Percentiles rank a stretch among this genome's conserved stretches.
Conservation (phyloP, 2,113 vertebrate species). For the Microcebus jonahi region DNA sequence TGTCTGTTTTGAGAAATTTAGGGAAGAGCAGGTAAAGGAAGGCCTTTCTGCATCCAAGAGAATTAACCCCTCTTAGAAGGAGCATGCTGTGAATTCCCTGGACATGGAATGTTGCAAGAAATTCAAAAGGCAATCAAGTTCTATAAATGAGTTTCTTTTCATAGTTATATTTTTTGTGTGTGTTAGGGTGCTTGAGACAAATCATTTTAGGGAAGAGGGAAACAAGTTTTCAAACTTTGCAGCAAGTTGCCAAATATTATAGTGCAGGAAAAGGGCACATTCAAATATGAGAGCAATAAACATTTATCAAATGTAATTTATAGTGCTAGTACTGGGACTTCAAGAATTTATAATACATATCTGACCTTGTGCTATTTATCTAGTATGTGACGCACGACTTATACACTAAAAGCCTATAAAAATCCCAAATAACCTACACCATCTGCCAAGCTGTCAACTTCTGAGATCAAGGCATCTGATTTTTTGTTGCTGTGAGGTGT, state of each 20-base stretch:
- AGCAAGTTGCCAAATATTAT: not conserved
- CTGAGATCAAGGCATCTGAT: not conserved
- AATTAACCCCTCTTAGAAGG: not conserved
- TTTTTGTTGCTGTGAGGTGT: not conserved
- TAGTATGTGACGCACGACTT: not conserved
- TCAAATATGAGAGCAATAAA: not conserved
- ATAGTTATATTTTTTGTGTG: not conserved
- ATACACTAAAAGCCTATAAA: not conserved
- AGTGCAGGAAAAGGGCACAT: not conserved
- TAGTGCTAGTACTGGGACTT: not conserved
- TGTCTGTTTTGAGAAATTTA: not conserved
- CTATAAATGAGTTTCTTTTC: not conserved
- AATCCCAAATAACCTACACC: not conserved
- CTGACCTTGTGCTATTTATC: not conserved
- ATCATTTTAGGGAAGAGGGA: not conserved
- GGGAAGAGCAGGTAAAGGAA: not conserved
- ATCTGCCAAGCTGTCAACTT: not conserved
- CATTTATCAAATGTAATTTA: not conserved
- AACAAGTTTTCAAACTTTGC: not conserved
- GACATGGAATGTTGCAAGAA: not conserved
- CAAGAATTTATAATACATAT: not conserved
- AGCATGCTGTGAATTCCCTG: not conserved
- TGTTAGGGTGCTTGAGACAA: not conserved
- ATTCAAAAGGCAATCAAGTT: not conserved
- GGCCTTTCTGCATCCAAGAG: not conserved